Conservation (phyloP, 2,888 invertebrate genomes). For the Brachycybe producta region DNA sequence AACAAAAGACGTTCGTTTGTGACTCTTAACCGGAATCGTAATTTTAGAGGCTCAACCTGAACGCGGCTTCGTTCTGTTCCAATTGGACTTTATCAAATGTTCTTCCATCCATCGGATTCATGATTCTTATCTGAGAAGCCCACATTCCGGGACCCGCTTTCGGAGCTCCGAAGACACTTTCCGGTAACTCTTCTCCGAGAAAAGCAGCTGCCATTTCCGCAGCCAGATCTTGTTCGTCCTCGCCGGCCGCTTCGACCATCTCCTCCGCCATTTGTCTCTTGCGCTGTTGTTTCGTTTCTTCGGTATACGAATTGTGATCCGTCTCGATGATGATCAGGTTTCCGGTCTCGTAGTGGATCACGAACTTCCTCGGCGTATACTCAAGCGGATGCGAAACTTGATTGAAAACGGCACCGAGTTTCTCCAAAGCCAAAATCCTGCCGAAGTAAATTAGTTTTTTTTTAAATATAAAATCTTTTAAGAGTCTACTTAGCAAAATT, state of each 20-base stretch:
- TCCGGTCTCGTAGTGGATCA: constrained; percentile 79
- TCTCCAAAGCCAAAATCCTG: constrained; percentile 88
- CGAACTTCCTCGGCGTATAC: constrained; percentile 89
- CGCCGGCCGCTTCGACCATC: constrained; percentile 93
- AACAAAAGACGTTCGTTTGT: neutral
- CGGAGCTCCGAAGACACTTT: constrained; percentile 86
- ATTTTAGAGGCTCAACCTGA: constrained; percentile 45
- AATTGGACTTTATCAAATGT: constrained; percentile 65
- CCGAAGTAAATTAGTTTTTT: constrained; percentile 13
- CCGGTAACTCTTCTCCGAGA: constrained; percentile 83
- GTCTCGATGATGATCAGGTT: constrained; percentile 87
- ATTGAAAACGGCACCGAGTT: constrained; percentile 96
- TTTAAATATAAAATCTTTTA: neutral
- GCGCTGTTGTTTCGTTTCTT: constrained; percentile 83
- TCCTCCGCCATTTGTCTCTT: constrained; percentile 96
- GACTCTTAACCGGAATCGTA: neutral
- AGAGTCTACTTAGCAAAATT: neutral
- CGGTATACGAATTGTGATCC: constrained; percentile 96
- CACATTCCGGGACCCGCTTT: constrained; percentile 89
- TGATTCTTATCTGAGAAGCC: constrained; percentile 78
- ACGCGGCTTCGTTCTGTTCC: constrained; percentile 92
- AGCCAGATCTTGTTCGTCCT: constrained; percentile 88
- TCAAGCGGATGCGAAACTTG: constrained; percentile 74
- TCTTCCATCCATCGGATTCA: constrained; percentile 68
- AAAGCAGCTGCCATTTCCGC: constrained; percentile 97